Evolutionary conservation across 2,797 vertebrate species (phyloP).

Genomic region (Discoglossus pictus): DNA sequence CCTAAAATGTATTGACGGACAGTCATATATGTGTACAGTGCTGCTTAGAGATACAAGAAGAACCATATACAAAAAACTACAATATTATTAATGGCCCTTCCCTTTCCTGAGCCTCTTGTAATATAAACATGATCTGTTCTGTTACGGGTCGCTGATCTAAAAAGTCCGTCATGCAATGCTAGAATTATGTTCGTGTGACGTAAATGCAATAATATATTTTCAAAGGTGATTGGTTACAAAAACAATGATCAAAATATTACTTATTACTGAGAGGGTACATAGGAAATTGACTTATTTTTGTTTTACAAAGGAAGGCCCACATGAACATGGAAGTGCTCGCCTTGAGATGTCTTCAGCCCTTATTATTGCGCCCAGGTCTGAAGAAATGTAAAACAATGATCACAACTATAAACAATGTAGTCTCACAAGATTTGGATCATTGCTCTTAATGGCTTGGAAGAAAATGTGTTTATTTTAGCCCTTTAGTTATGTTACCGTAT

Average conservation of each 20-base stretch:
- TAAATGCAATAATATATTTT: slow-evolving; percentile 8
- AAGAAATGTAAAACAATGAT: background rate
- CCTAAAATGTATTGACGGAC: too few relatives aligned
- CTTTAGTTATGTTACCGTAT: slow-evolving; percentile 18
- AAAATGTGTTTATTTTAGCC: slow-evolving; percentile 11
- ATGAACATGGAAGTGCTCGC: background rate
- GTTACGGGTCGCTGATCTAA: slow-evolving; percentile 2
- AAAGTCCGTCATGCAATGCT: background rate
- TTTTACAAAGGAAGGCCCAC: background rate
- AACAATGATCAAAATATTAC: background rate
- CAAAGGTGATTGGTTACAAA: background rate
- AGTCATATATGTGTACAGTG: too few relatives aligned
- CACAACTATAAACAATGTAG: slow-evolving; percentile 6
- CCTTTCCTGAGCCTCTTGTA: too few relatives aligned
- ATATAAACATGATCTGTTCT: slow-evolving; percentile 23
- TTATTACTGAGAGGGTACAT: background rate
- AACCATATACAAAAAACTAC: too few relatives aligned
- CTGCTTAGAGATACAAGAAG: too few relatives aligned
- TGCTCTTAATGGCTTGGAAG: slow-evolving; percentile 24
- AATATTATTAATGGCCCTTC: too few relatives aligned
- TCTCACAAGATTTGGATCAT: slow-evolving; percentile 5
- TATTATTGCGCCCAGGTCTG: slow-evolving; percentile 6
- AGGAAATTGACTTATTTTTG: background rate
- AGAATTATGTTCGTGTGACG: background rate
- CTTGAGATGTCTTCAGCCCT: background rate